phyloP scores from a whole-genome alignment of 1,140 invertebrate genomes.

The Euura lappo region DNA sequence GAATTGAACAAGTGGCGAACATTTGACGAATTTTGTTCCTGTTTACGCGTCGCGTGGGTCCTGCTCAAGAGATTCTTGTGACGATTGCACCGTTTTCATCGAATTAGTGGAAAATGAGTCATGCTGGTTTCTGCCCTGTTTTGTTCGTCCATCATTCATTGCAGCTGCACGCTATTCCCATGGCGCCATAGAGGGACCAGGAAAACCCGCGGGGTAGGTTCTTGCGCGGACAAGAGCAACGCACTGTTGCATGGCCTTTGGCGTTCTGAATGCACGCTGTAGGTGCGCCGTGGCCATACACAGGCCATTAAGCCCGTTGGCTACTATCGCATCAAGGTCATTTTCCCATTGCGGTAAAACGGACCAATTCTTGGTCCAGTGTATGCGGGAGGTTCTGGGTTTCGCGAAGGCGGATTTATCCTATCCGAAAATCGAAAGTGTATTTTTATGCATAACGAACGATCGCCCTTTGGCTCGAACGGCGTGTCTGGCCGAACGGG shows the following conservation, averaged over 20 bases:
- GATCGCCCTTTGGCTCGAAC: constrained; percentile 47
- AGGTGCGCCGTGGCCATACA: neutral
- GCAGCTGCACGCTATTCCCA: neutral
- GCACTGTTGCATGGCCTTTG: constrained; percentile 4
- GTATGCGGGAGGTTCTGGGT: no score
- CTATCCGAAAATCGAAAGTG: constrained; percentile 47
- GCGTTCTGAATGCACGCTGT: neutral
- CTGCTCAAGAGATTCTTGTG: no score
- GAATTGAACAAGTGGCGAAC: no score
- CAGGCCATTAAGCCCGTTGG: neutral
- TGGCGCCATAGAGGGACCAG: neutral
- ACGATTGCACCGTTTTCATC: no score
- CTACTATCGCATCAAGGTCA: neutral
- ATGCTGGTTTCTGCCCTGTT: neutral
- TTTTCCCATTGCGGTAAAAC: neutral
- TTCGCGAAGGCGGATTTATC: neutral
- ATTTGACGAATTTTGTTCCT: no score
- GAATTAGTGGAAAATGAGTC: no score
- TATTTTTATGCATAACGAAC: constrained; percentile 46
- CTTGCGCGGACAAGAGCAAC: neutral
- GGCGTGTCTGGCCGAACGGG: constrained; percentile 35
- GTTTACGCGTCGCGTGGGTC: no score
- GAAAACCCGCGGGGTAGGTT: constrained; percentile 6
- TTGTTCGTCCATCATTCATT: neutral
- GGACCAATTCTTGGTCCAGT: neutral